Evolutionary conservation across 2,113 vertebrate species (phyloP).

Genomic region (Monopterus albus): DNA sequence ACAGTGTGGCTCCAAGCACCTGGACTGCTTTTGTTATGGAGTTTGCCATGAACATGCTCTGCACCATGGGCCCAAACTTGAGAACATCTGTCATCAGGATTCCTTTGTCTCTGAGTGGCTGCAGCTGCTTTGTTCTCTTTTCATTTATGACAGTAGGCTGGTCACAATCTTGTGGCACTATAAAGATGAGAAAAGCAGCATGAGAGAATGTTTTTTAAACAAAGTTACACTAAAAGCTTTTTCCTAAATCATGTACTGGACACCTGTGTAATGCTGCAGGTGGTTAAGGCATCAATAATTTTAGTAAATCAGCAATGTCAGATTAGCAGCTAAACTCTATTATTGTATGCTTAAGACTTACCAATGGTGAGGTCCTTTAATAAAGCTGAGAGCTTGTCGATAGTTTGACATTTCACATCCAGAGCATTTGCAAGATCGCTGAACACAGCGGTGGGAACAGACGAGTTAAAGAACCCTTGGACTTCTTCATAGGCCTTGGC

Average conservation of each 20-base stretch:
- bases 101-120: slow-evolving; percentile 11
- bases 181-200: background rate
- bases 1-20: slow-evolving; percentile 41
- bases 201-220: background rate
- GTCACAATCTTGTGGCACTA: slow-evolving; percentile 42
- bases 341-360: slow-evolving; percentile 39
- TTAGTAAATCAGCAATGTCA: background rate
- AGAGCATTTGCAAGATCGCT: slow-evolving; percentile 38
- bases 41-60: slow-evolving; percentile 47
- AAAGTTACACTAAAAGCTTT: background rate
- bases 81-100: slow-evolving; percentile 36
- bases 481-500: slow-evolving; percentile 71
- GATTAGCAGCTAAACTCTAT: background rate
- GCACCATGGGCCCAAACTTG: slow-evolving; percentile 66
- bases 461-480: slow-evolving; percentile 47
- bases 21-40: slow-evolving; percentile 63
- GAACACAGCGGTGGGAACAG: slow-evolving; percentile 35
- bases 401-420: slow-evolving; percentile 54
- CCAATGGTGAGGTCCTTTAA: slow-evolving; percentile 53
- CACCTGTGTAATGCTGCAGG: background rate
- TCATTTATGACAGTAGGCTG: slow-evolving; percentile 11
- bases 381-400: slow-evolving; percentile 50
- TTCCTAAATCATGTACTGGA: background rate
- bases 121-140: slow-evolving; percentile 7
- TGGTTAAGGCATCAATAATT: background rate